phyloP scores from a whole-genome alignment of 2,113 vertebrate genomes.

The Agapornis roseicollis region DNA sequence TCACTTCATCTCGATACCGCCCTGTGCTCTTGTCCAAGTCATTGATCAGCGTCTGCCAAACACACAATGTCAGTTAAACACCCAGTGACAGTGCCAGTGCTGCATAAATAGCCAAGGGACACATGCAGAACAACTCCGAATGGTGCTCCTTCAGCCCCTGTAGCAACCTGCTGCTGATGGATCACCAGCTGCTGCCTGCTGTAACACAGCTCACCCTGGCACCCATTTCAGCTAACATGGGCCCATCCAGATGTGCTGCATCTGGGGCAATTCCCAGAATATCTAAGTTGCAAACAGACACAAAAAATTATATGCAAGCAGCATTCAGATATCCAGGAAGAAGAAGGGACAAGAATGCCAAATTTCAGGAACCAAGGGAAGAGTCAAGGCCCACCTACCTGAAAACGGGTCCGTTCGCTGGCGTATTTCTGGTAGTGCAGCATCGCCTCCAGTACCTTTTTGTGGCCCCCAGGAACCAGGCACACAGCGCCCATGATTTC shows the following conservation, averaged over 20 bases:
- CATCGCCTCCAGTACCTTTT: conserved; percentile 96
- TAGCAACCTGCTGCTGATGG: neutral
- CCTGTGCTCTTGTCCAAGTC: conserved; percentile 96
- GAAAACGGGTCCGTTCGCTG: conserved; percentile 94
- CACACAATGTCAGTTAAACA: neutral
- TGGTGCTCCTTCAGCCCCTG: neutral
- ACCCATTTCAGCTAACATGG: neutral
- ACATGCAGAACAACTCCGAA: fast-evolving
- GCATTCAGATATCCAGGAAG: neutral
- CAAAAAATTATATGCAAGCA: neutral
- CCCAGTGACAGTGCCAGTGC: neutral
- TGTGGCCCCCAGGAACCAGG: conserved; percentile 96
- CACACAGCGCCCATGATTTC: conserved; percentile 99
- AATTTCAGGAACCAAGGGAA: neutral
- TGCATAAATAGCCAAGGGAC: neutral
- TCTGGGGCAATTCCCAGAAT: neutral
- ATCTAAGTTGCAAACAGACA: neutral
- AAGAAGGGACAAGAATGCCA: neutral
- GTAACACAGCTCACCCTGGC: neutral
- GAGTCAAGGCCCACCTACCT: conserved; percentile 76
- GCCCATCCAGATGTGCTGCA: neutral
- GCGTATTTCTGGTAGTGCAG: conserved; percentile 96
- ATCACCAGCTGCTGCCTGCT: neutral
- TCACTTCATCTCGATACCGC: conserved; percentile 96
- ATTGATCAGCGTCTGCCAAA: conserved; percentile 89